Base-by-base conservation (phyloP, 2,113 vertebrate species). In the Poeciliopsis retropinna region DNA sequence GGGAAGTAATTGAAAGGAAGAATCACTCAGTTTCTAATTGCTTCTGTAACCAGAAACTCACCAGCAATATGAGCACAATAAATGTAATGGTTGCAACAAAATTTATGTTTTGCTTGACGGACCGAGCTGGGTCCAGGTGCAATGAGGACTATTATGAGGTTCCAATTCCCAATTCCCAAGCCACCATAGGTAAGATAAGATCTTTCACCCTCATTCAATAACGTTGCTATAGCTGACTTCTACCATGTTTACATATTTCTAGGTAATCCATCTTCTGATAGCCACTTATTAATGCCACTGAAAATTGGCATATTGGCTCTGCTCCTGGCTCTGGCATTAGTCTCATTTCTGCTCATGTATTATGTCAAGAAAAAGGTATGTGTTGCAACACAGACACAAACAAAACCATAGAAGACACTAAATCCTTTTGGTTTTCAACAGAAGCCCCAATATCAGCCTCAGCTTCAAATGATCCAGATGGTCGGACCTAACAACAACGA, bases 381-480 rank as follows among this genome's bases (percentile, higher is more conserved):
- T 39, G 60, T 64, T 11, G 37, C 30, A 31, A 31, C 3, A 31
- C 30, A 31, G 4, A 31, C 3, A 31, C 30, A 31, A 31, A 31
- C 30, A 31, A 31, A 31, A 31, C 30, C 27, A 63, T 37, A 22
- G 0, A 30, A 28, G 34, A 3, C 9, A 22, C 13, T 7, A 60
- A 69, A 37, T 1, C 4, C 15, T 5, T 67, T 61, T 76, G 86
- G 73, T 54, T 81, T 85, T 88, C 76, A 71, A 80, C 85, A 99
- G 97, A 96, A 96, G 93, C 94, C 95, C 30, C 92, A 91, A 65
- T 98, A 98, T 28, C 93, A 97, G 90, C 95, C 95, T 64, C 97
- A 98, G 85, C 92, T 98, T 71, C 96, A 94, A 76, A 97, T 99
- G 88, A 95, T 99, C 54, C 97, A 97, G 85, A 92, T 96, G 92